A percentile compares a stretch with the other conserved stretches of the same genome.
Conservation (phyloP, 1,140 invertebrate genomes). For the Schlechtendalia chinensis region DNA sequence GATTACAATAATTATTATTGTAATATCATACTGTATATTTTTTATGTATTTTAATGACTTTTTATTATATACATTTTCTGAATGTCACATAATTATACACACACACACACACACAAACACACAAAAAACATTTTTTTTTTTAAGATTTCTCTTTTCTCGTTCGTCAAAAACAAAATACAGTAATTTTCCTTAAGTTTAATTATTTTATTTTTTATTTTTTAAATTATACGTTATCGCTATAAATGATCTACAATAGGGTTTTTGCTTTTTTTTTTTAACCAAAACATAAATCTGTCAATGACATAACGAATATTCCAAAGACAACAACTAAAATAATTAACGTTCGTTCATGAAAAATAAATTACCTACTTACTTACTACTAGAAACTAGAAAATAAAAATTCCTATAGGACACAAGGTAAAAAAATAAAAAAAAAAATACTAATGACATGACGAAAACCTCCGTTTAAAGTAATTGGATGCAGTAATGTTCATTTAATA, state of each 20-base stretch:
- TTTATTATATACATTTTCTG: slow-evolving; percentile 6
- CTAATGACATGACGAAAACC: not conserved
- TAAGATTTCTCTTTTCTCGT: slow-evolving; percentile 2
- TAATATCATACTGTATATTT: too few relatives aligned
- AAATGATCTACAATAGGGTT: not conserved
- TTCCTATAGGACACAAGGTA: not conserved
- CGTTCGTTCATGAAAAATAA: not conserved
- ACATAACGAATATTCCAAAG: not conserved
- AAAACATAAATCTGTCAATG: not conserved
- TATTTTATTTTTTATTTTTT: not conserved
- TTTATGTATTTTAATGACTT: not conserved
- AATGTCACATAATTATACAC: slow-evolving; percentile 7
- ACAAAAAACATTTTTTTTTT: slow-evolving; percentile 13
- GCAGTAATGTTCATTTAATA: not conserved
- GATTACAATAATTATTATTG: too few relatives aligned
- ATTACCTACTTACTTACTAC: not conserved
- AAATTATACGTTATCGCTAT: not conserved
- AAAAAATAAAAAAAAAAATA: not conserved
- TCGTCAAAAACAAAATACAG: not conserved
- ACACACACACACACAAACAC: not conserved
- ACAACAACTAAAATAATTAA: not conserved
- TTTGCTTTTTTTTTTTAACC: not conserved
- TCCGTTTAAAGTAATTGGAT: not conserved
- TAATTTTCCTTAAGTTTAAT: slow-evolving; percentile 2
- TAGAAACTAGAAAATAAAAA: not conserved